Base-by-base conservation (phyloP, 1,140 invertebrate species). In the Pseudomyrmex sp. region DNA sequence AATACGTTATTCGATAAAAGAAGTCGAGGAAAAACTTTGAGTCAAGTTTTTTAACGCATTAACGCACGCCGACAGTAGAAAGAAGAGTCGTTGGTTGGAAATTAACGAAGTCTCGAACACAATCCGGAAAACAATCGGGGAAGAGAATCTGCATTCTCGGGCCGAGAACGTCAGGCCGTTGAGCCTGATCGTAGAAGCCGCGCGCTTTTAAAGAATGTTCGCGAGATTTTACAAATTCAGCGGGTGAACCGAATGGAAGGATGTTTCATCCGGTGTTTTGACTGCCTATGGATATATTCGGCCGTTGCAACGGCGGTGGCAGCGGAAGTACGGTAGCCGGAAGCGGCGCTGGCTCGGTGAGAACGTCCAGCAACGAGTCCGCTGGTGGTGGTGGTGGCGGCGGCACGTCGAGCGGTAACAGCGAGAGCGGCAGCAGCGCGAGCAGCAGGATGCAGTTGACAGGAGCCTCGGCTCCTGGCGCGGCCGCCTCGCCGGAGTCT, bases 261-360 rank as follows among this genome's bases (percentile, higher is more conserved):
- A 93, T 93, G 92, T 92, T 92, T 89, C 90, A 90, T 91, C 92
- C 91, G 88, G 91, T 92, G 92, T 90, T 92, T 86, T 94, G 92
- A 94, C 92, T 92, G 93, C 93, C 92, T 94, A 94, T 94, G 94
- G 94, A 94, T 93, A 94, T 94, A 94, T 94, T 94, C 92, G 92
- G 93, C 88, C 94, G 93, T 90, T 94, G 93, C 89, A 94, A 94
- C 92, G 92, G 91, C 89, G 89, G 89, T 87, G 88, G 91, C 85
- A 91, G 90, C 88, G 90, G 88, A 90, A 91, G 90, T 84, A 91
- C 91, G 82, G 87, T 92, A 90, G 91, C 89, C 84, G 91, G 91
- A 89, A 92, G 85, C 85, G 89, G 85, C 65, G 85, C 88, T 87
- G 88, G 85, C 85, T 82, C 89, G 54, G 85, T 87, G 88, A 92